A percentile compares a stretch with the other conserved stretches of the same genome.
These are phyloP conservation scores for Microtus ochrogaster DNA, from an alignment of 2,113 vertebrate species.

Conservation along the genomic window DNA sequence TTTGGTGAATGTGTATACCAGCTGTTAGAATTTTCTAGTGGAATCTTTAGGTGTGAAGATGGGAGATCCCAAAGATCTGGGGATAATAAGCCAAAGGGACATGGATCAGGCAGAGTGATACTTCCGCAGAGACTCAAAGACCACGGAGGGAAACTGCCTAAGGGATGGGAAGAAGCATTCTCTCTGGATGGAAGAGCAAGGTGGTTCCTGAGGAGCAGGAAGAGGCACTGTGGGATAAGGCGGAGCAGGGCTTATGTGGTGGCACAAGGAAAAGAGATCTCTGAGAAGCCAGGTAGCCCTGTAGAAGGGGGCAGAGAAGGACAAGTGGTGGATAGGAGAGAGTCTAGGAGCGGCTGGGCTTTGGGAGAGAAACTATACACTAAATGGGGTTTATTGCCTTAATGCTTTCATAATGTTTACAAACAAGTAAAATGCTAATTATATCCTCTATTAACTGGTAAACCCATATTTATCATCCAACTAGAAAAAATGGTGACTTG, in stretches of 20 bases:
- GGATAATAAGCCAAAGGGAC: neutral
- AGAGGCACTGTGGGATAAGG: neutral
- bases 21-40: neutral
- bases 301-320: neutral
- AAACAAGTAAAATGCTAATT: neutral
- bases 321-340: neutral
- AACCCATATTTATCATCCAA: neutral
- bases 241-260: neutral
- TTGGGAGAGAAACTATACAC: neutral
- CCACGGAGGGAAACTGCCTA: neutral
- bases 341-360: neutral
- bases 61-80: neutral
- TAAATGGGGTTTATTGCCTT: neutral
- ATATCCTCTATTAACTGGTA: neutral
- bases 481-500: constrained; percentile 16
- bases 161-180: neutral
- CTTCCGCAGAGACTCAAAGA: neutral
- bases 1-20: neutral
- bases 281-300: neutral
- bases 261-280: neutral
- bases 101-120: neutral
- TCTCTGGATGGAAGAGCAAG: neutral
- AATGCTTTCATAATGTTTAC: neutral
- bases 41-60: neutral
- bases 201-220: neutral